phyloP scores from a whole-genome alignment of 2,113 vertebrate species.

The Benthochromis sp. region DNA sequence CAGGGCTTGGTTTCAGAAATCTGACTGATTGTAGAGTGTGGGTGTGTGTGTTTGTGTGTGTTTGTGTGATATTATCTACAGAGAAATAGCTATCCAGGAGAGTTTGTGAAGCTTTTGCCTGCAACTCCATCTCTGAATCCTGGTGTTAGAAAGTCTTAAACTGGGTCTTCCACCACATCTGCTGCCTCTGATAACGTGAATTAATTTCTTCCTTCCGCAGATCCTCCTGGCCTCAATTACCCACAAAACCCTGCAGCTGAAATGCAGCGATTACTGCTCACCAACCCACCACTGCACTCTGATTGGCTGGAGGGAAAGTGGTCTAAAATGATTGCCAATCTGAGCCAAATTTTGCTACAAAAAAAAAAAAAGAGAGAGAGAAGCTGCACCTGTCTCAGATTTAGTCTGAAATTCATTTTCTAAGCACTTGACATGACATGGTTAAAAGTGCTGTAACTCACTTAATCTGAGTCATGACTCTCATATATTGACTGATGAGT shows the following conservation, averaged over 20 bases:
- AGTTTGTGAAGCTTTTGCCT: constrained; percentile 7
- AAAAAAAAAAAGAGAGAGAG: background rate
- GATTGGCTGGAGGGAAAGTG: background rate
- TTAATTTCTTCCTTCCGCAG: constrained; percentile 8
- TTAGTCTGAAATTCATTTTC: background rate
- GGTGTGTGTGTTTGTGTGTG: background rate
- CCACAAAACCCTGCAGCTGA: constrained; percentile 46
- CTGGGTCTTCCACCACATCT: constrained; percentile 25
- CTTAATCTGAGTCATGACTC: background rate
- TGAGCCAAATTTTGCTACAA: background rate
- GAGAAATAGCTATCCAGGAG: background rate
- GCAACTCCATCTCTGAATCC: constrained; percentile 5
- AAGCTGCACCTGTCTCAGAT: background rate
- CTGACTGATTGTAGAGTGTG: background rate
- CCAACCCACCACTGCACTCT: background rate
- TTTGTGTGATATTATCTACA: constrained; percentile 17
- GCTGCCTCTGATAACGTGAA: constrained; percentile 47
- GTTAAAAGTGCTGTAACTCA: background rate
- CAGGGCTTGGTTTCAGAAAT: background rate
- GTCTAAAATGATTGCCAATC: background rate
- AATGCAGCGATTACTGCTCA: constrained; percentile 20
- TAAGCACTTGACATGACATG: background rate
- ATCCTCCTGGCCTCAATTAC: constrained; percentile 40
- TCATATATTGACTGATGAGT: background rate
- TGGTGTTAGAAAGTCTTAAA: constrained; percentile 19